Evolutionary conservation across 2,113 vertebrate species (phyloP).

Genomic region (Ictalurus punctatus): DNA sequence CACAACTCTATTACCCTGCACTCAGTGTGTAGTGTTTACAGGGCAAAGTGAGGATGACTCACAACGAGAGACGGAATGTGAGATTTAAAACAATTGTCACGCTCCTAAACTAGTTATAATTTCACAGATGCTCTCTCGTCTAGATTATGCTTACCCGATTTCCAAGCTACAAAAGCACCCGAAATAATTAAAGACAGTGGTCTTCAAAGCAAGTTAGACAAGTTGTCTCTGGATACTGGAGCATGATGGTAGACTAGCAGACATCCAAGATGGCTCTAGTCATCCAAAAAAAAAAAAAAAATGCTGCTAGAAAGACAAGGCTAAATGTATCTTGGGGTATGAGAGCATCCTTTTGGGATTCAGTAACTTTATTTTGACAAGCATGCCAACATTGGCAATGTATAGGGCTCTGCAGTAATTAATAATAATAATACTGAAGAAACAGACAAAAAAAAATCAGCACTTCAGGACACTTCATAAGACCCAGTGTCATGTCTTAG

Average conservation of each 20-base stretch:
- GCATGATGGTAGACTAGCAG: not conserved
- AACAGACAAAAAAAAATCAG: not conserved
- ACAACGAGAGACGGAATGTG: not conserved
- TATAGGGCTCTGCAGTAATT: not conserved
- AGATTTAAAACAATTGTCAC: not conserved
- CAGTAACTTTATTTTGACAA: not conserved
- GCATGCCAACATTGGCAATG: not conserved
- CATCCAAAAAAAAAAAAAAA: not conserved
- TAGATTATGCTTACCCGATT: not conserved
- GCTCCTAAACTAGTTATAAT: not conserved
- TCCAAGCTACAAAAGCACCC: not conserved
- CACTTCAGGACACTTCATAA: not conserved
- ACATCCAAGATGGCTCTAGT: not conserved
- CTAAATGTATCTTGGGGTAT: not conserved
- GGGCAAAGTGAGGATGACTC: conserved; percentile 10
- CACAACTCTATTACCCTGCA: conserved; percentile 9
- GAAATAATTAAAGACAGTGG: not conserved
- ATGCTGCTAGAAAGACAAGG: not conserved
- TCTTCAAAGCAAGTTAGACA: not conserved
- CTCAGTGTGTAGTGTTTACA: conserved; percentile 28
- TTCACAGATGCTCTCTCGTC: not conserved
- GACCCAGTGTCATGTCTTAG: not conserved
- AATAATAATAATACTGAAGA: not conserved
- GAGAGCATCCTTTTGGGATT: not conserved
- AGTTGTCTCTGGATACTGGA: not conserved